A percentile compares a stretch with the other conserved stretches of the same genome.
Evolutionary conservation across 1,140 invertebrate genomes (phyloP).

Genomic region (Cyclina sinensis): DNA sequence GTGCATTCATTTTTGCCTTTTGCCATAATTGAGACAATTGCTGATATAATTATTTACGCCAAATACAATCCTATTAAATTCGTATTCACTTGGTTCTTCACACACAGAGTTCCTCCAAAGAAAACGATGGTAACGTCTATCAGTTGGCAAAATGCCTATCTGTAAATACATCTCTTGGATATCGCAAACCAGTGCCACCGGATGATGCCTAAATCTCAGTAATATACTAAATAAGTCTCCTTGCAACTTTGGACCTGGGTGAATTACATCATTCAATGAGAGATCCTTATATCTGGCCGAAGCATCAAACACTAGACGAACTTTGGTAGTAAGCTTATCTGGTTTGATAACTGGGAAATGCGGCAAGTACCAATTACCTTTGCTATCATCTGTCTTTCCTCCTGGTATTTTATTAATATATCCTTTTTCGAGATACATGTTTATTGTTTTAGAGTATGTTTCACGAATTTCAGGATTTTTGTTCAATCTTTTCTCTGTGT

Average conservation of each 20-base stretch:
- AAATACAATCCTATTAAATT: conserved; percentile 61
- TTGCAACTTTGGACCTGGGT: conserved; percentile 84
- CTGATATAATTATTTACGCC: conserved; percentile 49
- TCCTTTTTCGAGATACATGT: conserved; percentile 66
- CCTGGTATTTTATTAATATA: conserved; percentile 63
- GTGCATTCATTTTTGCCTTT: conserved; percentile 27
- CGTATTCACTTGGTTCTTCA: not conserved
- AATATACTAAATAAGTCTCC: conserved; percentile 70
- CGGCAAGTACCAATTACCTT: conserved; percentile 68
- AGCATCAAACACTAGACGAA: conserved; percentile 64
- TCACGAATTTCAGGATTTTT: not conserved
- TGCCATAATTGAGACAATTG: not conserved
- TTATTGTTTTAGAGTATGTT: not conserved
- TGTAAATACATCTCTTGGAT: conserved; percentile 69
- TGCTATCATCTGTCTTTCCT: not conserved
- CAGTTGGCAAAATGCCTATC: conserved; percentile 11
- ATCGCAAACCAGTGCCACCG: conserved; percentile 67
- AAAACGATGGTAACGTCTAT: conserved; percentile 57
- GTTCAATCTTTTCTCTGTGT: not conserved
- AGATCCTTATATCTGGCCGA: conserved; percentile 51
- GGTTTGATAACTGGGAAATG: conserved; percentile 61
- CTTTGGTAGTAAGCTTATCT: conserved; percentile 65
- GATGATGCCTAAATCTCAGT: conserved; percentile 68
- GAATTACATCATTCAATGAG: conserved; percentile 66
- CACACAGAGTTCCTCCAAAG: conserved; percentile 29